Evolutionary conservation across 2,113 vertebrate species (phyloP).

Genomic region (Poeciliopsis retropinna): DNA sequence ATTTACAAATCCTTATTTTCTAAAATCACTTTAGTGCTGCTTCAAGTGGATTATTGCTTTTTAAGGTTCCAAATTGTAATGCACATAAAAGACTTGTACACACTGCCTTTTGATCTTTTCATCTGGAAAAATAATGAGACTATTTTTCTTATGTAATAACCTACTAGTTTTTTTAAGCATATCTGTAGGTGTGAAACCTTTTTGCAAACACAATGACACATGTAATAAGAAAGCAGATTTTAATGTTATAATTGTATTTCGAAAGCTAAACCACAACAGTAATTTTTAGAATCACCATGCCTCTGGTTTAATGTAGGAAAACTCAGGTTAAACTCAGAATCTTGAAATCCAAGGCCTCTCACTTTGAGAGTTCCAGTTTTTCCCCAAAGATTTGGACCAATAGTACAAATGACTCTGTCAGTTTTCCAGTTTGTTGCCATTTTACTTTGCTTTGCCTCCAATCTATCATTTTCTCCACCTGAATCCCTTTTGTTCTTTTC

Average conservation of each 20-base stretch:
- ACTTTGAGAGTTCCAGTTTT: conserved; percentile 9
- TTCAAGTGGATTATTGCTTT: conserved; percentile 38
- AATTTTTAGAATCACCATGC: not conserved
- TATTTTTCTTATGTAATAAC: not conserved
- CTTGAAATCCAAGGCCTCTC: not conserved
- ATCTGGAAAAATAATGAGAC: conserved; percentile 6
- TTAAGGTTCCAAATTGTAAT: conserved; percentile 36
- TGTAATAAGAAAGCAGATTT: not conserved
- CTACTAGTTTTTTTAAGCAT: not conserved
- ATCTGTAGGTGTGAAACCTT: not conserved
- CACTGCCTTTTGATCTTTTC: conserved; percentile 16
- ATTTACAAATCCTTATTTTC: conserved; percentile 18
- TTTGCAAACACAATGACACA: not conserved
- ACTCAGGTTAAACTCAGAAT: not conserved
- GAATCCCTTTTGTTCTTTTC: conserved; percentile 5
- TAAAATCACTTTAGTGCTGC: conserved; percentile 39
- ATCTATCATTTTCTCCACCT: conserved; percentile 23
- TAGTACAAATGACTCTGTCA: conserved; percentile 35
- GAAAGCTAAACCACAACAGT: not conserved
- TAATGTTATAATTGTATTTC: no score
- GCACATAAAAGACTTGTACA: conserved; percentile 7
- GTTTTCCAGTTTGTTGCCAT: conserved; percentile 38
- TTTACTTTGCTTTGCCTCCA: conserved; percentile 18
- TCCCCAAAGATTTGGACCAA: not conserved
- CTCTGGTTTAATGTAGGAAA: not conserved